Evolutionary conservation across 2,888 invertebrate species (phyloP), one percentile per base, ranked within the genome.

Genomic region (Parnassius glacialis): DNA sequence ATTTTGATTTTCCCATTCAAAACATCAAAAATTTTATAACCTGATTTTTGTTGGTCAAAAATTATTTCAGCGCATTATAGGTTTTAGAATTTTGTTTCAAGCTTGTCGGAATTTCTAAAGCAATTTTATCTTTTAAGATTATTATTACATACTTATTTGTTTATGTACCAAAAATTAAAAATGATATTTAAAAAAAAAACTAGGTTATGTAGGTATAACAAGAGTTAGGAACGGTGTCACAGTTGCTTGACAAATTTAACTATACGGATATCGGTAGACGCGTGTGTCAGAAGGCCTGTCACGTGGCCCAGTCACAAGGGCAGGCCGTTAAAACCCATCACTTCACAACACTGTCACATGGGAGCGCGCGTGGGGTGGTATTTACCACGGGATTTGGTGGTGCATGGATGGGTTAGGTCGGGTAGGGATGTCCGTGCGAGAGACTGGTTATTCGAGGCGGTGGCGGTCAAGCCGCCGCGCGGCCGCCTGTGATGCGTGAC

Each of bases 241-340:
- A 78, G 82, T 80, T 81, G 77, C 79, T 79, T 74, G 76, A 75
- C 78, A 80, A 81, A 83, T 83, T 79, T 77, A 79, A 78, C 77
- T 74, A 74, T 73, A 72, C 65, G 69, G 69, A 68, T 65, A 42
- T 51, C 12, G 42, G 34, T 13, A 48, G 43, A 13, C 34, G 10
- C 52, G 52, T 42, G 42, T 52, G 43, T 44, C 48, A 50, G 53
- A 12, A 44, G 65, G 68, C 67, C 61, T 60, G 66, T 68, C 75
- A 74, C 74, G 70, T 74, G 74, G 69, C 62, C 66, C 48, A 57
- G 63, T 65, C 64, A 52, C 44, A 44, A 44, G 45, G 43, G 43
- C 52, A 58, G 62, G 64, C 64, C 73, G 68, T 66, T 66, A 58
- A 55, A 65, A 64, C 61, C 64, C 61, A 69, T 69, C 70, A 74